A percentile compares a stretch with the other conserved stretches of the same genome.
phyloP scores from a whole-genome alignment of 2,113 vertebrate species.

The Myocastor coypus region DNA sequence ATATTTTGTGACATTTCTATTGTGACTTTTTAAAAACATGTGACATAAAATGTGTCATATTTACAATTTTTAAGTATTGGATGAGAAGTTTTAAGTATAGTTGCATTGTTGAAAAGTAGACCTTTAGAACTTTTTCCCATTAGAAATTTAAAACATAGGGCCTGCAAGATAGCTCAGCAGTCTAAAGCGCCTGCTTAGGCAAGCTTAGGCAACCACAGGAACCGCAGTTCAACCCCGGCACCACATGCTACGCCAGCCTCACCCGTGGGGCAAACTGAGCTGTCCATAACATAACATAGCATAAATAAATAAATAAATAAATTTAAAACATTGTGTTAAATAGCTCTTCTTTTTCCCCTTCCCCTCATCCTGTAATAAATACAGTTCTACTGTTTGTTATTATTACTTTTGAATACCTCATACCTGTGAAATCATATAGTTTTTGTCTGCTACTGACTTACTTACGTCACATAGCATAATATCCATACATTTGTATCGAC shows the following conservation, averaged over 20 bases:
- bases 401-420: not conserved
- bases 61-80: not conserved
- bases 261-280: no score
- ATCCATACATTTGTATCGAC: not conserved
- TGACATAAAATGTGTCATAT: not conserved
- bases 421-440: not conserved
- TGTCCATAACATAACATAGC: no score
- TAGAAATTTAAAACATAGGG: not conserved
- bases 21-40: not conserved
- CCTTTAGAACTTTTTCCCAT: not conserved
- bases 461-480: not conserved
- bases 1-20: slow-evolving; percentile 25
- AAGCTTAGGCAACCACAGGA: no score
- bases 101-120: not conserved
- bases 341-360: not conserved
- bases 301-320: no score
- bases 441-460: not conserved
- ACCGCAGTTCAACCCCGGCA: no score
- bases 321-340: not conserved
- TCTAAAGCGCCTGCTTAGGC: no score
- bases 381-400: not conserved
- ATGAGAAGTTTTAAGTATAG: not conserved
- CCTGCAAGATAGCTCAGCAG: no score
- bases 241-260: no score
- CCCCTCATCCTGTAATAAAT: not conserved